phyloP scores from a whole-genome alignment of 2,113 vertebrate genomes.

The Lutjanus erythropterus region DNA sequence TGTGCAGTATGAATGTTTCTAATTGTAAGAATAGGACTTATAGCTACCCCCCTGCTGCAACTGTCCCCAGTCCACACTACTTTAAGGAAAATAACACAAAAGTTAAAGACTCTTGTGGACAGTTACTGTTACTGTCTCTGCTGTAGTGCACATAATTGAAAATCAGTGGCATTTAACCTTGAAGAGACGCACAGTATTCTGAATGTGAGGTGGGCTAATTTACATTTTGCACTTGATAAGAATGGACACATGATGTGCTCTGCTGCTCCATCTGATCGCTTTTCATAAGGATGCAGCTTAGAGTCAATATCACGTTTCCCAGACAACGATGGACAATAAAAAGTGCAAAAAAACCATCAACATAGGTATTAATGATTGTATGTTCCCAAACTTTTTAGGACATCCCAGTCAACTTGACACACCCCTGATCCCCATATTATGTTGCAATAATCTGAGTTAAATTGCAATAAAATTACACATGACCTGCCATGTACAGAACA shows the following conservation, averaged over 20 bases:
- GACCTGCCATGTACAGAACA: no score
- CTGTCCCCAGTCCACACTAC: no score
- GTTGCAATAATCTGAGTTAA: no score
- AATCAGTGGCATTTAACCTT: slow-evolving; percentile 58
- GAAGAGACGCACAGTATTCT: slow-evolving; percentile 2
- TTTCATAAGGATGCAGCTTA: not conserved
- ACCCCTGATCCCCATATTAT: no score
- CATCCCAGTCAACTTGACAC: no score
- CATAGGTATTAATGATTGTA: not conserved
- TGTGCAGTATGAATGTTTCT: no score
- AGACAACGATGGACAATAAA: not conserved
- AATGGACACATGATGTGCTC: slow-evolving; percentile 22
- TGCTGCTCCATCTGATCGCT: slow-evolving; percentile 4
- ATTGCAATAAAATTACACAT: no score
- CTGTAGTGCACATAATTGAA: slow-evolving; percentile 29
- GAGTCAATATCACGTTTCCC: slow-evolving; percentile 10
- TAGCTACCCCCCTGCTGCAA: no score
- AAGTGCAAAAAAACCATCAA: not conserved
- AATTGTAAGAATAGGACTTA: no score
- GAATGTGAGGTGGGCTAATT: slow-evolving; percentile 27
- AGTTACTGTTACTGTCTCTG: slow-evolving; percentile 7
- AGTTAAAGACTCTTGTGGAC: not conserved
- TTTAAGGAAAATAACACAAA: not conserved
- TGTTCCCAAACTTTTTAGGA: no score
- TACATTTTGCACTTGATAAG: slow-evolving; percentile 46